Evolutionary conservation across 2,888 invertebrate species (phyloP).

Genomic region (Hemicrepidius hirtus): DNA sequence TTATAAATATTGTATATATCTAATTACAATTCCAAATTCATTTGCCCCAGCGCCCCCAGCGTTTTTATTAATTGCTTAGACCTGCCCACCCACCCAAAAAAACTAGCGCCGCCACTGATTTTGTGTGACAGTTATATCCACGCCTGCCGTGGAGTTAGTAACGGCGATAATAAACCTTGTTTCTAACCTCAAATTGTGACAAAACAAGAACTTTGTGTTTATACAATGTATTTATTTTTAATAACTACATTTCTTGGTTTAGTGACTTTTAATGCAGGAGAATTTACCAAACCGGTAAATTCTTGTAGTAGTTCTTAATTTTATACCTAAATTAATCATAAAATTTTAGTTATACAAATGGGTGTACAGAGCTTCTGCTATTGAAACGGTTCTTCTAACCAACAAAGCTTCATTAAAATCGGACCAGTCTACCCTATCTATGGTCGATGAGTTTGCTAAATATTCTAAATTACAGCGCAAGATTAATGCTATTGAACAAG

Average conservation of each 20-base stretch:
- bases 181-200: too few relatives aligned
- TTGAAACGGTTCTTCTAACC: slow-evolving; percentile 71
- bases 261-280: slow-evolving; percentile 72
- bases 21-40: too few relatives aligned
- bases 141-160: too few relatives aligned
- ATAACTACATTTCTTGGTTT: slow-evolving; percentile 73
- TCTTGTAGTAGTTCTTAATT: neutral
- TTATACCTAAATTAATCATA: slow-evolving; percentile 58
- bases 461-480: slow-evolving; percentile 77
- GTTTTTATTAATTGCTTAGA: too few relatives aligned
- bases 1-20: too few relatives aligned
- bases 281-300: slow-evolving; percentile 73
- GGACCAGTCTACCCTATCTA: slow-evolving; percentile 73
- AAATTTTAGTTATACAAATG: slow-evolving; percentile 71
- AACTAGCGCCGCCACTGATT: too few relatives aligned
- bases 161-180: too few relatives aligned
- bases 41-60: too few relatives aligned
- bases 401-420: slow-evolving; percentile 71
- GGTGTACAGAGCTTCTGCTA: slow-evolving; percentile 71
- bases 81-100: too few relatives aligned
- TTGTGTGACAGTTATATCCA: too few relatives aligned
- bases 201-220: too few relatives aligned
- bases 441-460: slow-evolving; percentile 77
- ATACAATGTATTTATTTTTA: slow-evolving; percentile 67
- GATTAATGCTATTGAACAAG: slow-evolving; percentile 74